Evolutionary conservation across 30 jellyfish, hydroid and myxozoan species (phyloP).

Genomic region (Hydractinia symbiolongicarpus): DNA sequence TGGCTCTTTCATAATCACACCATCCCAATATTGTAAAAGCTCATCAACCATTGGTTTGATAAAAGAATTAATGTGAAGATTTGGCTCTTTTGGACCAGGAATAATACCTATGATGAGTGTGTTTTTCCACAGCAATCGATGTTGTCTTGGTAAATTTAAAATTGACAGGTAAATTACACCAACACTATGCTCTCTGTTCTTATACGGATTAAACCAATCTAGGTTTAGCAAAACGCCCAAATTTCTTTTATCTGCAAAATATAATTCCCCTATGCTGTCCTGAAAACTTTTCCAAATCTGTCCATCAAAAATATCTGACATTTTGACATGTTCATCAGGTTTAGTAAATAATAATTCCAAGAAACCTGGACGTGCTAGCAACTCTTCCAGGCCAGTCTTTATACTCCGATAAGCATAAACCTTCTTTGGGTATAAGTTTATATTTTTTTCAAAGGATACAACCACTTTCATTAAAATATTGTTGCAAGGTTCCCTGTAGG

Average conservation of each 20-base stretch:
- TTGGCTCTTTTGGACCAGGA: slow-evolving; percentile 12
- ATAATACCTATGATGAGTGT: slow-evolving; percentile 2
- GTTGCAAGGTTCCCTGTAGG: neutral
- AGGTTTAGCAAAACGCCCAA: neutral
- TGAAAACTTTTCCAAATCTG: neutral
- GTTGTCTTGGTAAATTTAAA: neutral
- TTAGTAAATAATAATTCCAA: neutral
- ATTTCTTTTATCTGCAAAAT: neutral
- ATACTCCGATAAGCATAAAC: neutral
- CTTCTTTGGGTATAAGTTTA: neutral
- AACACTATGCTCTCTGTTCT: neutral
- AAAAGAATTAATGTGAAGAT: neutral
- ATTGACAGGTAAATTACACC: slow-evolving; percentile 5
- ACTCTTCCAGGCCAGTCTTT: neutral
- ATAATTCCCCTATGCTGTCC: neutral
- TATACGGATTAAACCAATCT: slow-evolving; percentile 9
- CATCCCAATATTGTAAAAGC: slow-evolving; percentile 8
- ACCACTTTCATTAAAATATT: neutral
- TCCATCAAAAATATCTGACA: neutral
- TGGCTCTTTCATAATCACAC: neutral
- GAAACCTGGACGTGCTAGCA: neutral
- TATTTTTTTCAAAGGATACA: neutral
- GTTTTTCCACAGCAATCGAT: slow-evolving; percentile 6
- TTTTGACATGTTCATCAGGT: neutral
- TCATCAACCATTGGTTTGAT: neutral